Evolutionary conservation across 2,113 vertebrate species (phyloP), one percentile per base, ranked within the genome.

Genomic region (Mustela lutreola): DNA sequence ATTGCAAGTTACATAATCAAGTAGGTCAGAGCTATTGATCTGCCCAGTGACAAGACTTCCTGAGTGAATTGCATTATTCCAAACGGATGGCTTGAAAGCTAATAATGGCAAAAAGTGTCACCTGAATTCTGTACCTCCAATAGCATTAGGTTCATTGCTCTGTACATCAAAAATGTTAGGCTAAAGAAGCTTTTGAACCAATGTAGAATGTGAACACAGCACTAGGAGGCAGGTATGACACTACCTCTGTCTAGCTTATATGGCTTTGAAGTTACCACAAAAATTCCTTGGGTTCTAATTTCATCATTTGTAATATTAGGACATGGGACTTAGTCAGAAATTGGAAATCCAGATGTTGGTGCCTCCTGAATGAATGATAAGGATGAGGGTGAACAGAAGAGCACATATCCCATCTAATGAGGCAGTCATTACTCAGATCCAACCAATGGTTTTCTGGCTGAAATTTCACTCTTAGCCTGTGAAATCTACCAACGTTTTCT

Each of bases 1-100:
- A 97, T 26, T 95, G 62, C 60, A 56, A 48, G 58, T 95, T 98
- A 95, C 71, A 78, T 90, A 96, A 95, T 92, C 60, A 92, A 85
- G 85, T 85, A n/a, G 89, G 92, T 96, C 60, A 87, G 48, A 89
- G 80, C 88, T 97, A 95, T 98, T 95, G 95, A 98, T 78, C 48
- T 80, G 28, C 73, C 22, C 21, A 33, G 84, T 95, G 85, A 85
- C n/a, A 33, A 39, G 48, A 91, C 80, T 67, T 93, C 87, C 92
- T 95, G 67, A 85, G 45, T 92, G 60, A 97, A 98, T 24, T 93
- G 80, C 90, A 94, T 89, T 97, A 96, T 96, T 78, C 70, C 31
- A 67, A 95, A 93, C 97, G 58, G 36, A 45, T 83, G 5, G 16
- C 75, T 96, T 60, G 36, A 97, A 95, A 91, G 83, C 92, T 96